Percentiles rank a stretch among this genome's conserved stretches.
Evolutionary conservation across 2,113 vertebrate genomes (phyloP).

Genomic region (Aptenodytes patagonicus): DNA sequence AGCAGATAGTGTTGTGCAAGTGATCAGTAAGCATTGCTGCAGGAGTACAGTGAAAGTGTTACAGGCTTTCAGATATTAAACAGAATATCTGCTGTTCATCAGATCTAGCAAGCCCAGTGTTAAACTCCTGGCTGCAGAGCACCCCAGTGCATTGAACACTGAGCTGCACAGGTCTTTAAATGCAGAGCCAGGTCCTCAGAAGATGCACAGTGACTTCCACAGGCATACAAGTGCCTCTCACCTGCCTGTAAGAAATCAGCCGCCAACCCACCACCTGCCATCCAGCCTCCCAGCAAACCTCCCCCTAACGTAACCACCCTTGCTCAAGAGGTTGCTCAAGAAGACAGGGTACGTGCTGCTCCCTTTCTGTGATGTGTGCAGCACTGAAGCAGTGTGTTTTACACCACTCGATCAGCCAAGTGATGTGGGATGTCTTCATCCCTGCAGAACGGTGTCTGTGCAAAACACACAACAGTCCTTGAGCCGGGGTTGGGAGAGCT

Average conservation of each 20-base stretch:
- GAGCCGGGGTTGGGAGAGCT: not conserved
- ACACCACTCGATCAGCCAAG: too few species aligned
- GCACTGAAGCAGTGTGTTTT: not conserved
- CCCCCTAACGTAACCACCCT: not conserved
- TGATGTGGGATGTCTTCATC: not conserved
- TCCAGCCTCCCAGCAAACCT: too few species aligned
- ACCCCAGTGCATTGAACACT: not conserved
- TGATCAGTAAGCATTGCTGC: not conserved
- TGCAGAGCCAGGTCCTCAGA: not conserved
- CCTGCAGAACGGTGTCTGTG: not conserved
- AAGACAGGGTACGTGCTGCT: not conserved
- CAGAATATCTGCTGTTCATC: not conserved
- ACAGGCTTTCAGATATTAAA: not conserved
- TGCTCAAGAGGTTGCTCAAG: not conserved
- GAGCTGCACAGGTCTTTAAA: not conserved
- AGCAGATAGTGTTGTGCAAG: not conserved
- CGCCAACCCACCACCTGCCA: too few species aligned
- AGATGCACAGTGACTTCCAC: not conserved
- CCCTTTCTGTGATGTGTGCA: not conserved
- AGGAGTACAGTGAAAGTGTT: not conserved
- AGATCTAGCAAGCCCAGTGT: not conserved
- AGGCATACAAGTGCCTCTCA: not conserved
- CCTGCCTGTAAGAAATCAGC: not conserved
- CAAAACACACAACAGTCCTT: not conserved
- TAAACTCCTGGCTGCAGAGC: not conserved